phyloP scores from a whole-genome alignment of 2,888 invertebrate genomes.

The Drosophila kambysellisi region DNA sequence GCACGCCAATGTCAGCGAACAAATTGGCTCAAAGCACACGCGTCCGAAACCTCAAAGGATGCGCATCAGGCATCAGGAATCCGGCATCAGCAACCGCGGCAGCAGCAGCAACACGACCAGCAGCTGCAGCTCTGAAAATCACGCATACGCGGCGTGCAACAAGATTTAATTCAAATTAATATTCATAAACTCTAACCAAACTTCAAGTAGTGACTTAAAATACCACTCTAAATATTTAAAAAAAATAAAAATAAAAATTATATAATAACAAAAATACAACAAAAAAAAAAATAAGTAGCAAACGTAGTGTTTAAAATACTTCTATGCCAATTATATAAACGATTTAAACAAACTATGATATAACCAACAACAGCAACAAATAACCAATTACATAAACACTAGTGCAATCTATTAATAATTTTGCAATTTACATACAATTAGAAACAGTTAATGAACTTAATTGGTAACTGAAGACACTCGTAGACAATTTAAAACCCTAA shows the following conservation, averaged over 20 bases:
- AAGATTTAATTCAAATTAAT: conserved; percentile 6
- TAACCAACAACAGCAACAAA: conserved; percentile 31
- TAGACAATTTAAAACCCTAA: conserved; percentile 36
- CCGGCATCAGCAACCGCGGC: background rate
- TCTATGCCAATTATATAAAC: conserved; percentile 49
- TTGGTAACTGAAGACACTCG: conserved; percentile 55
- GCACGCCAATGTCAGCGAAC: conserved; percentile 39
- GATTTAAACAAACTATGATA: conserved; percentile 26
- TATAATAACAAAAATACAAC: conserved; percentile 1
- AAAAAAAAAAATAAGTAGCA: conserved; percentile 12
- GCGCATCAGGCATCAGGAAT: conserved; percentile 52
- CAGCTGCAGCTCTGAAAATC: conserved; percentile 29
- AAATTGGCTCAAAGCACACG: conserved; percentile 62
- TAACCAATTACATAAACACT: conserved; percentile 39
- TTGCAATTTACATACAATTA: conserved; percentile 12
- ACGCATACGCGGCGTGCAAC: conserved; percentile 53
- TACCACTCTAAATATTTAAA: conserved; percentile 9
- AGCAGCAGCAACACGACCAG: background rate
- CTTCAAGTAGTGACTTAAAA: conserved; percentile 39
- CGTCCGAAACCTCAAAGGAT: conserved; percentile 69
- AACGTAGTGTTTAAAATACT: conserved; percentile 32
- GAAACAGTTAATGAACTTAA: conserved; percentile 17
- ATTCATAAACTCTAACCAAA: conserved; percentile 24
- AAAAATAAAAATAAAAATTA: conserved; percentile 1
- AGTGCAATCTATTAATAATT: conserved; percentile 47